Base-by-base conservation (phyloP, 2,888 invertebrate species). In the Drosophila maculinotata region DNA sequence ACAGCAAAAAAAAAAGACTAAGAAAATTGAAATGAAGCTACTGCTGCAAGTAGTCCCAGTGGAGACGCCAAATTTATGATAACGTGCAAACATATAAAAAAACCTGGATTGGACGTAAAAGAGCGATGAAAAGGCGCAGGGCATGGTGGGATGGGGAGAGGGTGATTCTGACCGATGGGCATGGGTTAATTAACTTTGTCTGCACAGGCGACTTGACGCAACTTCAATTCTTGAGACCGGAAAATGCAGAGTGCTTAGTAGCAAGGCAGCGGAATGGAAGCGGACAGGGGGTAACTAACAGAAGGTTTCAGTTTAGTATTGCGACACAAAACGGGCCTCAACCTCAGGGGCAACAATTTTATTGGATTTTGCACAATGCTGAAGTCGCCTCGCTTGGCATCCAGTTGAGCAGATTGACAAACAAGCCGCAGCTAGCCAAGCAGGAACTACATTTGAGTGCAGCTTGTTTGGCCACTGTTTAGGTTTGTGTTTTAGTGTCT, bases 331-430 rank as follows among this genome's bases (percentile, higher is more conserved):
- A 39, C 8, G 71, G 39, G 35, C 47, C 65, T 39, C 53, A 58
- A 45, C 44, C 53, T 66, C 45, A 38, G 58, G 41, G 69, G 45
- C 35, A 77, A 77, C 81, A 79, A 74, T 71, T 81, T 78, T 81
- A 81, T 75, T 78, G 79, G 75, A 75, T 67, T 77, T 84, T 78
- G 81, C 78, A 81, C 64, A 70, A 63, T 74, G 81, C 84, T 67
- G 73, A 56, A 54, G 52, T 36, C 66, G 62, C 62, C 62, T 58
- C 39, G 42, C 28, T 56, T 57, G 83, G 69, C 85, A 80, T 77
- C 68, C 79, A 81, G 87, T 70, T 80, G 69, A 85, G 82, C 83
- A 84, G 84, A 84, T 84, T 84, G 84, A 88, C 84, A 84, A 84
- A 84, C 84, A 84, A 84, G 84, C 86, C 86, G 67, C 82, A 87